These are phyloP conservation scores for Drosophila teissieri DNA, from an alignment of 1,140 invertebrate species.

Conservation along the genomic window DNA sequence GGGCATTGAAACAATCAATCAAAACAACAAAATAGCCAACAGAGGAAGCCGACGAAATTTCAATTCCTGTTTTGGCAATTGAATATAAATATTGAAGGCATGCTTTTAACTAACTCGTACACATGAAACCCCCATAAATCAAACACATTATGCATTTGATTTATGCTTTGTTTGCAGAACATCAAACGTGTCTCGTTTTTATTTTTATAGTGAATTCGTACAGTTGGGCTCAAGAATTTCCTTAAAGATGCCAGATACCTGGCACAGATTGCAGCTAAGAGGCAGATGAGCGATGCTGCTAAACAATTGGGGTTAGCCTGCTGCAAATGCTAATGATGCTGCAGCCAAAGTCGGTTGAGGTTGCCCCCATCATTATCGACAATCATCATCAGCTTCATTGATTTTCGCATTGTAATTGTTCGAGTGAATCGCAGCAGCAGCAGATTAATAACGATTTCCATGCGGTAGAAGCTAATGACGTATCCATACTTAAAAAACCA, in stretches of 20 bases:
- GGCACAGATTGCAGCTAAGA: conserved; percentile 30
- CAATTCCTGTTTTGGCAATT: conserved; percentile 51
- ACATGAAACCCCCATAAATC: conserved; percentile 31
- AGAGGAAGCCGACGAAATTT: conserved; percentile 29
- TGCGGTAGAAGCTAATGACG: conserved; percentile 38
- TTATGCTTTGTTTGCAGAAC: conserved; percentile 24
- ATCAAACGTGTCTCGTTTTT: conserved; percentile 28
- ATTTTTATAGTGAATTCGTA: conserved; percentile 20
- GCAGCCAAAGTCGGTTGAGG: conserved; percentile 54
- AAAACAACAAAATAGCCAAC: conserved; percentile 16
- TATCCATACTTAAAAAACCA: conserved; percentile 9
- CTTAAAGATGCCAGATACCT: conserved; percentile 14
- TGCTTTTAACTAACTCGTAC: conserved; percentile 9
- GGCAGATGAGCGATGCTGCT: not conserved
- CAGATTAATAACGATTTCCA: conserved; percentile 38
- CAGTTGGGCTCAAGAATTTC: conserved; percentile 6
- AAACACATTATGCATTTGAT: conserved; percentile 39
- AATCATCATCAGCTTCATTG: conserved; percentile 52
- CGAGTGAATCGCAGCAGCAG: conserved; percentile 18
- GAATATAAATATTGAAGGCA: conserved; percentile 41
- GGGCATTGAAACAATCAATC: conserved; percentile 50
- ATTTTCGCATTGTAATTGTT: conserved; percentile 64
- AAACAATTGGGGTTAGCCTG: conserved; percentile 17
- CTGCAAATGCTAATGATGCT: conserved; percentile 43
- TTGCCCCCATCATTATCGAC: conserved; percentile 55